Evolutionary conservation across 2,113 vertebrate species (phyloP), one percentile per base, ranked within the genome.

Genomic region (Pterocles burchelli): DNA sequence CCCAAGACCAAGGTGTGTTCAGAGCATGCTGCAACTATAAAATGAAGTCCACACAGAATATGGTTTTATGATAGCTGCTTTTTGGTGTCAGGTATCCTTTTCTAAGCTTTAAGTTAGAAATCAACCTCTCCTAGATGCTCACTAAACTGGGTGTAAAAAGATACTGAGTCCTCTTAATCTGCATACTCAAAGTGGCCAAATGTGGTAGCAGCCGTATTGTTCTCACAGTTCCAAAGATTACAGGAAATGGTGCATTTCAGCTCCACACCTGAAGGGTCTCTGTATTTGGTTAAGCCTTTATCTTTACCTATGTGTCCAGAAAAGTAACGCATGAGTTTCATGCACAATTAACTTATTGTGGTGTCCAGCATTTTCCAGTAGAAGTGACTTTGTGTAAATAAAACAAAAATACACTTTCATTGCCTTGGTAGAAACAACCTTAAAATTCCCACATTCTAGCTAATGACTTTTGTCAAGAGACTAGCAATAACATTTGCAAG

Each of bases 401-500:
- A 80, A 87, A 63, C 18, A 89, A 77, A 85, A 79, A 21, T 10
- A 78, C 8, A 12, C 7, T 90, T 70, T 26, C 1, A 45, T 65
- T 88, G 6, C 24, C 24, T 20, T 61, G 11, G 10, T 41, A 76
- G 62, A 73, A 86, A 54, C 10, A 70, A 31, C 6, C 13, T 4
- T 3, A 51, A 52, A 54, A 36, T 54, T 11, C 22, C 19, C 11
- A 58, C 80, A 84, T 70, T 71, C 25, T 88, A 26, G 16, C 17
- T 55, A 52, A 76, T 2, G 2, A 33, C 15, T 74, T 86, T 45
- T 66, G 43, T 49, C 41, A 62, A 33, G 20, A 46, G 10, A 66
- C 12, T 29, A 63, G 3, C 11, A 73, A 51, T 8, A 70, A 0
- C 9, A 55, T 49, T 85, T 0, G 0, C 13, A 62, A 16, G 66